These are phyloP conservation scores for Chrysolina oricalcia DNA, from an alignment of 2,888 invertebrate genomes.

Conservation along the genomic window DNA sequence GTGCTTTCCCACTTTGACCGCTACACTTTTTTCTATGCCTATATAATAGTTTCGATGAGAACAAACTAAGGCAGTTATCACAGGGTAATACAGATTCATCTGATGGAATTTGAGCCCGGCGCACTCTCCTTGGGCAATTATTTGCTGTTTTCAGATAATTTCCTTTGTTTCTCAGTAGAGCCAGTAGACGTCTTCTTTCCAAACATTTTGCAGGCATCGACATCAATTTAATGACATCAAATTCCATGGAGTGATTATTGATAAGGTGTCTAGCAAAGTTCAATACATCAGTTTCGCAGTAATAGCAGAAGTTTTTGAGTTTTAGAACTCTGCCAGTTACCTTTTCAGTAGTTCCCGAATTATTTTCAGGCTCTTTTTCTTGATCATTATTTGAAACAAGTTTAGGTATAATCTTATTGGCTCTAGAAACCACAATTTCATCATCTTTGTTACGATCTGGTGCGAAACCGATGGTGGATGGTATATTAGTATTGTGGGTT, in stretches of 20 bases:
- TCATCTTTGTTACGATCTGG: no score
- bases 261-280: constrained; percentile 37
- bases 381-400: neutral
- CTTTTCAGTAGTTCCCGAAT: no score
- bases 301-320: constrained; percentile 26
- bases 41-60: constrained; percentile 49
- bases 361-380: no score
- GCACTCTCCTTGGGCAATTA: constrained; percentile 20
- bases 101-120: constrained; percentile 18
- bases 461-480: no score
- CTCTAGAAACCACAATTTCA: no score
- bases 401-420: no score
- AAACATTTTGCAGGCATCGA: constrained; percentile 21
- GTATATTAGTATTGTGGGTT: neutral
- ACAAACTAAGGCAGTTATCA: constrained; percentile 52
- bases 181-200: constrained; percentile 27
- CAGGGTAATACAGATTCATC: constrained; percentile 45
- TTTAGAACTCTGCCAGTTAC: no score
- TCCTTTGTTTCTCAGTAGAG: constrained; percentile 46
- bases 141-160: constrained; percentile 44
- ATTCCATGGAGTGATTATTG: constrained; percentile 25
- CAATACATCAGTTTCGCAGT: constrained; percentile 34
- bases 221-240: constrained; percentile 29
- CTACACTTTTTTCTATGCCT: constrained; percentile 51
- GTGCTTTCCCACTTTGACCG: constrained; percentile 23